These are phyloP conservation scores for Dipodomys stephensi DNA, from an alignment of 2,113 vertebrate species.

Conservation along the genomic window DNA sequence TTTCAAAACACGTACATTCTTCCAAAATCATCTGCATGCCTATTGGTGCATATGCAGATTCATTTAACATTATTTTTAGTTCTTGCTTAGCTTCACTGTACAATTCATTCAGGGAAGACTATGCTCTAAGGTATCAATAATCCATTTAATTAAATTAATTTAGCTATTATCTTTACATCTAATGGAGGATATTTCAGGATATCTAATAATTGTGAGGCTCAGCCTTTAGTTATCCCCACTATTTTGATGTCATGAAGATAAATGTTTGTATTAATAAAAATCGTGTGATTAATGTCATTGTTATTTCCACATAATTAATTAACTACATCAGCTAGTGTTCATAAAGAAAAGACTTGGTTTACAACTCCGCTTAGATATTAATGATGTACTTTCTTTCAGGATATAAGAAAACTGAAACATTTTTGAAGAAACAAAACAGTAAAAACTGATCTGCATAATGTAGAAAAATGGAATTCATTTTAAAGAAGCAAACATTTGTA, in stretches of 20 bases:
- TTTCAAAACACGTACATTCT: background rate
- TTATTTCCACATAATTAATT: conserved; percentile 66
- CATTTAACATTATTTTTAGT: conserved; percentile 47
- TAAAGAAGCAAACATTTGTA: background rate
- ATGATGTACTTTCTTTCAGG: conserved; percentile 60
- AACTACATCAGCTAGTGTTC: conserved; percentile 31
- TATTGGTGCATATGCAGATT: background rate
- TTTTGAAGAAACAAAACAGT: background rate
- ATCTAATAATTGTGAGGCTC: conserved; percentile 49
- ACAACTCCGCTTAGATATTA: conserved; percentile 53
- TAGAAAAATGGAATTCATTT: background rate
- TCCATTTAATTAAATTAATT: conserved; percentile 65
- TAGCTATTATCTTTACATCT: conserved; percentile 62
- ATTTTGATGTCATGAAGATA: conserved; percentile 57
- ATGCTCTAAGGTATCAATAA: conserved; percentile 59
- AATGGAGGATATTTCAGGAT: background rate
- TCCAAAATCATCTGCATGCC: background rate
- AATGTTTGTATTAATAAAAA: conserved; percentile 56
- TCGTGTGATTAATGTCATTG: conserved; percentile 64
- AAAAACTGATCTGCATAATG: background rate
- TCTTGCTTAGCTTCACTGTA: conserved; percentile 52
- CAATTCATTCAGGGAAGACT: conserved; percentile 52
- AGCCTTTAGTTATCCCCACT: background rate
- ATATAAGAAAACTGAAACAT: background rate
- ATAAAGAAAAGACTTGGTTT: conserved; percentile 15